Base-by-base conservation (phyloP, 2,113 vertebrate genomes). In the Corapipo altera region DNA sequence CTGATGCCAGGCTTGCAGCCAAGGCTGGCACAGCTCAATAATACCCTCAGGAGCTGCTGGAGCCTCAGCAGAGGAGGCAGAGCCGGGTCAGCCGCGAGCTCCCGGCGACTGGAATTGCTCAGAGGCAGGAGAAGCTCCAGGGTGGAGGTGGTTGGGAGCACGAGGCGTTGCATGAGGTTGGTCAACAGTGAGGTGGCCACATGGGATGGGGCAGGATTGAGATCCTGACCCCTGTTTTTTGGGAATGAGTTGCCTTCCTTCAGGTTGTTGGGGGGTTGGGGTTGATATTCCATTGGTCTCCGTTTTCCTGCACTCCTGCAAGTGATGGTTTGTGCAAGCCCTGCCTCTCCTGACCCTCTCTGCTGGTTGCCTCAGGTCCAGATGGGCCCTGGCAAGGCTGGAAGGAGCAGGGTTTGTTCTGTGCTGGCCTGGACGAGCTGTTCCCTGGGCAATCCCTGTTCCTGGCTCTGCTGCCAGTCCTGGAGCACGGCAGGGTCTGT, bases 51-150 rank as follows among this genome's bases (percentile, higher is more conserved):
- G 19, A 62, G 37, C 22, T 35, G 21, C 26, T 48, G 8, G 6
- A 73, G 23, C 8, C 26, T 64, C 26, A 6, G 3, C 19, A 12
- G 17, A 37, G 43, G 59, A 69, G 26, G 11, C 43, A 48, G 77
- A 20, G 22, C 49, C 24, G n/a, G 14, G 2, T 10, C 20, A 4
- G 6, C 23, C 15, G 33, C 49, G 66, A 73, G n/a, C 20, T 78
- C 1, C 0, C 14, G 49, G 12, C 0, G 12, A 49, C 3, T 9
- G 35, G 57, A 32, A 33, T 49, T 54, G 12, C 19, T 64, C 32
- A 39, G 51, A 58, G 52, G 33, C 10, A 46, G 57, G 39, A 74
- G 58, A 13, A 72, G 2, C 27, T n/a, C 12, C 23, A 27, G 26
- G 3, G 20, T 27, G 57, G 39, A 58, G 39, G 24, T 35, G 19